These are phyloP conservation scores for Cacatua alba DNA, from an alignment of 2,113 vertebrate genomes.

Conservation along the genomic window DNA sequence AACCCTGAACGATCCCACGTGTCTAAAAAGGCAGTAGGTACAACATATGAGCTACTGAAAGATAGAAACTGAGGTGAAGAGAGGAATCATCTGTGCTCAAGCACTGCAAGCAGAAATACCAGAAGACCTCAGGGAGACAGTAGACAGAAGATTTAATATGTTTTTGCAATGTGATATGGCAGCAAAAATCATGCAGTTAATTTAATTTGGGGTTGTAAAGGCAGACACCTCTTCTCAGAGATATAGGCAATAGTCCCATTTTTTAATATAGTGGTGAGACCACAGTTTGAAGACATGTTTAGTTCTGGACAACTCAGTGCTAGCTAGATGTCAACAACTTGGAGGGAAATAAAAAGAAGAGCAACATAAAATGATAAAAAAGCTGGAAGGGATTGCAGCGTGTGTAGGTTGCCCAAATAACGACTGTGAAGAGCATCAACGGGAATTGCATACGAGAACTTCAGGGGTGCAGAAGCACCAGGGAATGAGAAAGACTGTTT, in stretches of 20 bases:
- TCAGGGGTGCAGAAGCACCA: slow-evolving; percentile 28
- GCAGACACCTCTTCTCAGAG: slow-evolving; percentile 53
- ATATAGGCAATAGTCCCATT: slow-evolving; percentile 40
- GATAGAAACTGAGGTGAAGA: slow-evolving; percentile 36
- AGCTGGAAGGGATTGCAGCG: slow-evolving; percentile 48
- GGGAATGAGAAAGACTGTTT: background rate
- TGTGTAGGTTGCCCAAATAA: slow-evolving; percentile 48
- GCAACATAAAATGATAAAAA: slow-evolving; percentile 43
- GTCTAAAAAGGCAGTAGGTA: slow-evolving; percentile 41
- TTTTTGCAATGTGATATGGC: slow-evolving; percentile 65
- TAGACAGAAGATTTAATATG: slow-evolving; percentile 64
- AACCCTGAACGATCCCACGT: background rate
- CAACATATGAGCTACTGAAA: slow-evolving; percentile 27
- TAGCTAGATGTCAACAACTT: slow-evolving; percentile 54
- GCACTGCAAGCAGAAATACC: slow-evolving; percentile 52
- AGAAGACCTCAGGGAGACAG: slow-evolving; percentile 59
- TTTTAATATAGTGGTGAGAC: slow-evolving; percentile 64
- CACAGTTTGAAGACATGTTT: slow-evolving; percentile 29
- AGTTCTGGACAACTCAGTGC: slow-evolving; percentile 18
- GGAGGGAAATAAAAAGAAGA: slow-evolving; percentile 33
- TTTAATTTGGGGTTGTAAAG: slow-evolving; percentile 69
- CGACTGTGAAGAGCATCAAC: slow-evolving; percentile 37
- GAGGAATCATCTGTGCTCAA: slow-evolving; percentile 54
- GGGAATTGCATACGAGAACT: slow-evolving; percentile 24
- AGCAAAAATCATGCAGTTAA: slow-evolving; percentile 67